Base-by-base conservation (phyloP, 2,888 invertebrate genomes). In the Macrophya annulata region DNA sequence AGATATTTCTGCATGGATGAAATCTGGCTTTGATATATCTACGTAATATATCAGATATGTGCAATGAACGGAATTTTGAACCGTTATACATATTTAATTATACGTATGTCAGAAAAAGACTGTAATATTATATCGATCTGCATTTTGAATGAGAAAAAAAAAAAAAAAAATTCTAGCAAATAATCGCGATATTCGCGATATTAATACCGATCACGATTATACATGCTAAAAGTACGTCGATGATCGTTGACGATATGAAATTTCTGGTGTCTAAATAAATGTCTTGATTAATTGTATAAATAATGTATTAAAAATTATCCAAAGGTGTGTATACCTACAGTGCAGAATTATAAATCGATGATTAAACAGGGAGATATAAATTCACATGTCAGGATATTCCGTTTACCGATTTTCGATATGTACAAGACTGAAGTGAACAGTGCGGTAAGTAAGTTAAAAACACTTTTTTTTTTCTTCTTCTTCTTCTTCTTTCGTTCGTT, bases 291-390 rank as follows among this genome's bases (percentile, higher is more conserved):
- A 45, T 5, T 45, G 31, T 4, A 25, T 43, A n/a, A n/a, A n/a
- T n/a, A n/a, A n/a, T n/a, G n/a, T n/a, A n/a, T n/a, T n/a, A n/a
- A n/a, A n/a, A n/a, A n/a, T n/a, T n/a, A n/a, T n/a, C n/a, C n/a
- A 43, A 74, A 45, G 31, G 74, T 45, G 74, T 45, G n/a, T n/a
- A n/a, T n/a, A n/a, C n/a, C n/a, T n/a, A 74, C 45, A 45, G n/a
- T 74, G 74, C 45, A 21, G n/a, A 25, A n/a, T 21, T 21, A 25
- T 25, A 31, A 31, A 31, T 3, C 31, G 74, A 12, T 4, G 74
- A 74, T 74, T 74, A 74, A 74, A 74, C n/a, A 74, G 74, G 21
- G 21, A 74, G 74, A 74, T 74, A 74, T n/a, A 74, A 74, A 74
- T 25, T 74, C 74, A 74, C 45, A 74, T 74, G 74, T 15, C 74